Evolutionary conservation across 2,113 vertebrate genomes (phyloP).

Genomic region (Odocoileus virginianus): DNA sequence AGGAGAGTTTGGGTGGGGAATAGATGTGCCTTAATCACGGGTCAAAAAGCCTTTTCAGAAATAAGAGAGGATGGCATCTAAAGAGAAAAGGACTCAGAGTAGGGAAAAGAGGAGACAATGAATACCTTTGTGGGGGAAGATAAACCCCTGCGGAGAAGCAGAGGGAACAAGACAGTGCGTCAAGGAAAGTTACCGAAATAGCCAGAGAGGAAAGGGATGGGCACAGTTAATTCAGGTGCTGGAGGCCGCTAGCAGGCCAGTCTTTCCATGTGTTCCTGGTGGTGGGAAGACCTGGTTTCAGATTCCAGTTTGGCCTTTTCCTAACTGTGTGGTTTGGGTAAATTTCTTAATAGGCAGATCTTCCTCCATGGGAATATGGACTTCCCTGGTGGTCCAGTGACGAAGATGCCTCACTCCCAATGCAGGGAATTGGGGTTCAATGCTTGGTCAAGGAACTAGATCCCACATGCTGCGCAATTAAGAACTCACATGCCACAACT

Average conservation of each 20-base stretch:
- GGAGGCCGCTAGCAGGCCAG: not conserved
- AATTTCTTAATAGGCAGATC: constrained; percentile 13
- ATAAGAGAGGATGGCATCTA: not conserved
- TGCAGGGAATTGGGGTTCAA: not conserved
- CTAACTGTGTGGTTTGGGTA: not conserved
- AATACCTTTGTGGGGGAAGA: not conserved
- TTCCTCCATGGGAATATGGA: not conserved
- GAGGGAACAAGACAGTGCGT: not conserved
- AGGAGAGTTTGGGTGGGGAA: not conserved
- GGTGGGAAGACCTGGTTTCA: not conserved
- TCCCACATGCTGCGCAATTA: not conserved
- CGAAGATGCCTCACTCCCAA: not conserved
- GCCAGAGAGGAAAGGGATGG: not conserved
- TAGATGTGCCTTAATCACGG: not conserved
- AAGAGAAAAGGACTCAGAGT: not conserved
- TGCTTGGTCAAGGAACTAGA: not conserved
- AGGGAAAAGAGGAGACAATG: not conserved
- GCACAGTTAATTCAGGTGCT: not conserved
- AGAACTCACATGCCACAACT: not conserved
- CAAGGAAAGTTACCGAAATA: not conserved
- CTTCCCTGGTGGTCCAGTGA: not conserved
- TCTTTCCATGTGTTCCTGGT: not conserved
- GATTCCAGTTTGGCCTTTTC: not conserved
- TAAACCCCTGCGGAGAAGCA: not conserved
- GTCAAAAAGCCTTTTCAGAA: not conserved